Evolutionary conservation across 2,888 invertebrate species (phyloP).

Genomic region (Himalopsyche tibetana): DNA sequence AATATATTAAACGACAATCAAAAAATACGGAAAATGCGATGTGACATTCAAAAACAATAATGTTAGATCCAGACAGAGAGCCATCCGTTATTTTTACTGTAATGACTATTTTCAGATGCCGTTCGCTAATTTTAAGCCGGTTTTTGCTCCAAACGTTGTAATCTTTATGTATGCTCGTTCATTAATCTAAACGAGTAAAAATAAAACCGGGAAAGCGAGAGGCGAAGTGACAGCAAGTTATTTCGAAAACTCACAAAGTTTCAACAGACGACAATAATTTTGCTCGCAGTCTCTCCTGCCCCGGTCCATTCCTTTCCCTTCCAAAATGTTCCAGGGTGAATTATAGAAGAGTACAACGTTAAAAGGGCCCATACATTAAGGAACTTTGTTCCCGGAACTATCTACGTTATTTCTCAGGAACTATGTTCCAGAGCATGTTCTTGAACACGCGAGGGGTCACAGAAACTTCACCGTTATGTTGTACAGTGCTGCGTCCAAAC

Average conservation of each 20-base stretch:
- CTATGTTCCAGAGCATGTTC: too few species aligned
- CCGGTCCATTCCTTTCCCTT: not conserved
- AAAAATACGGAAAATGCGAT: too few species aligned
- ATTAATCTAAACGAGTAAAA: not conserved
- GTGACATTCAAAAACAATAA: too few species aligned
- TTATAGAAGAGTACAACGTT: not conserved
- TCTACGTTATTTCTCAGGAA: too few species aligned
- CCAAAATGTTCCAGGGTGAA: not conserved
- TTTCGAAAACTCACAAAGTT: slow-evolving; percentile 7
- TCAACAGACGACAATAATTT: not conserved
- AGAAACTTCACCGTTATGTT: too few species aligned
- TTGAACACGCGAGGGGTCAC: too few species aligned
- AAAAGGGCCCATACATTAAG: too few species aligned
- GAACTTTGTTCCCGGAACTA: too few species aligned
- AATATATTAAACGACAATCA: too few species aligned
- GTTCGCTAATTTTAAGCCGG: not conserved
- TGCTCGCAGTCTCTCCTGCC: not conserved
- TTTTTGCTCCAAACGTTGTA: not conserved
- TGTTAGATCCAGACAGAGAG: not conserved
- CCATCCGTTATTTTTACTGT: not conserved
- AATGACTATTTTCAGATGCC: not conserved
- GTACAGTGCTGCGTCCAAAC: too few species aligned
- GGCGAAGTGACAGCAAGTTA: not conserved
- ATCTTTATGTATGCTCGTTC: not conserved
- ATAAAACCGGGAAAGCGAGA: not conserved